Conservation (phyloP, 2,113 vertebrate species). For the Ceratotherium simum region DNA sequence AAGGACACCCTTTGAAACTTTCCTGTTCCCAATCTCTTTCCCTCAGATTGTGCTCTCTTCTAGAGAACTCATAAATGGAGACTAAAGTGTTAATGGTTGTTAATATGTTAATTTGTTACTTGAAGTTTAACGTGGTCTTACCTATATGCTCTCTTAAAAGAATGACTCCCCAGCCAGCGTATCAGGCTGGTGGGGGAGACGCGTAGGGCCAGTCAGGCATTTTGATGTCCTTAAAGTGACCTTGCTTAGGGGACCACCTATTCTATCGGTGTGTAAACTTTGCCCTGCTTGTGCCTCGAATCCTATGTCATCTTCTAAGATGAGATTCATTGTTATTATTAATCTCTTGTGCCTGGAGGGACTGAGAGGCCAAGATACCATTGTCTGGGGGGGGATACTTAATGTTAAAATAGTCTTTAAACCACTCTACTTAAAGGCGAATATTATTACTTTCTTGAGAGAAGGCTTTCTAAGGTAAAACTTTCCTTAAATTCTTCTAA, state of each 20-base stretch:
- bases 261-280: background rate
- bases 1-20: background rate
- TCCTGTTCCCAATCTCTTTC: background rate
- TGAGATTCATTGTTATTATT: background rate
- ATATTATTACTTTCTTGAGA: slow-evolving; percentile 14
- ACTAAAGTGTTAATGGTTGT: slow-evolving; percentile 64
- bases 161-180: background rate
- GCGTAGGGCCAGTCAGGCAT: background rate
- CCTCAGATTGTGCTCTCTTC: background rate
- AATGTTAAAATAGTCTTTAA: slow-evolving; percentile 38
- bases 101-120: slow-evolving; percentile 79
- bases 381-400: background rate
- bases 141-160: background rate
- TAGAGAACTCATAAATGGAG: background rate
- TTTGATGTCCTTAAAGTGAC: background rate
- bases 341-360: background rate
- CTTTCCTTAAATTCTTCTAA: slow-evolving; percentile 27
- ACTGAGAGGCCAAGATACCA: background rate
- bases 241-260: background rate
- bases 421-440: background rate
- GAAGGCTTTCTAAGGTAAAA: slow-evolving; percentile 8
- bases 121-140: background rate
- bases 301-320: background rate
- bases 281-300: background rate
- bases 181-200: background rate